These are phyloP conservation scores for Hydriomena furcata DNA, from an alignment of 2,888 invertebrate species.

Conservation along the genomic window DNA sequence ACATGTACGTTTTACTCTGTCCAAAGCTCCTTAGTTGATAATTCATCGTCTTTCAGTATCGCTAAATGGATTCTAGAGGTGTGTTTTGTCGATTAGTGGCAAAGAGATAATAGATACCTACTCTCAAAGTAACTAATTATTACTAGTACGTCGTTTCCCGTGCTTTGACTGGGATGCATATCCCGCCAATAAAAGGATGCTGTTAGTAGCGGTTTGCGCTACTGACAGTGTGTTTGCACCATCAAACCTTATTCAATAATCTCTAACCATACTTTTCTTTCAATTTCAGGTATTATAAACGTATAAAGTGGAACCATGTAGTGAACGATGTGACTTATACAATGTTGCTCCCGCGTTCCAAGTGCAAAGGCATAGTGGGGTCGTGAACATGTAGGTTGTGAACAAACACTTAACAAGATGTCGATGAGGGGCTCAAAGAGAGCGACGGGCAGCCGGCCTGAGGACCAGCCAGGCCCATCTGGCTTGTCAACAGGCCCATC, in stretches of 20 bases:
- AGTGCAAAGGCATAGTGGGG: conserved; percentile 73
- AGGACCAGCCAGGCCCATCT: conserved; percentile 48
- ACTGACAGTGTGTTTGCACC: neutral
- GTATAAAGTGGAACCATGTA: conserved; percentile 74
- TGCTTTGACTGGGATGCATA: neutral
- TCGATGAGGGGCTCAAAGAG: conserved; percentile 80
- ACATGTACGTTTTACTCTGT: neutral
- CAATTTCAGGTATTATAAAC: conserved; percentile 59
- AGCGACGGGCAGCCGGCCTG: conserved; percentile 70
- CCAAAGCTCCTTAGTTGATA: conserved; percentile 11
- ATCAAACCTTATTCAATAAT: neutral
- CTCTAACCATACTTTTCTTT: conserved; percentile 37
- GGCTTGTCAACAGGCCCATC: conserved; percentile 20
- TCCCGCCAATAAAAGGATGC: no score
- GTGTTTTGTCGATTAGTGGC: conserved; percentile 42
- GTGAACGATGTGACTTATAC: conserved; percentile 78
- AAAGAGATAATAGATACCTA: no score
- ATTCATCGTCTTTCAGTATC: conserved; percentile 11
- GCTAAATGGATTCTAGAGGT: conserved; percentile 10
- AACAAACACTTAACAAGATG: conserved; percentile 61
- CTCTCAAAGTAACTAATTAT: neutral
- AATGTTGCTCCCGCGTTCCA: conserved; percentile 77
- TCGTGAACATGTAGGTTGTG: conserved; percentile 80
- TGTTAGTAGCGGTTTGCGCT: no score
- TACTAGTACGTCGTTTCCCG: neutral